Evolutionary conservation across 2,113 vertebrate genomes (phyloP).

Genomic region (Hiodon tergisus): DNA sequence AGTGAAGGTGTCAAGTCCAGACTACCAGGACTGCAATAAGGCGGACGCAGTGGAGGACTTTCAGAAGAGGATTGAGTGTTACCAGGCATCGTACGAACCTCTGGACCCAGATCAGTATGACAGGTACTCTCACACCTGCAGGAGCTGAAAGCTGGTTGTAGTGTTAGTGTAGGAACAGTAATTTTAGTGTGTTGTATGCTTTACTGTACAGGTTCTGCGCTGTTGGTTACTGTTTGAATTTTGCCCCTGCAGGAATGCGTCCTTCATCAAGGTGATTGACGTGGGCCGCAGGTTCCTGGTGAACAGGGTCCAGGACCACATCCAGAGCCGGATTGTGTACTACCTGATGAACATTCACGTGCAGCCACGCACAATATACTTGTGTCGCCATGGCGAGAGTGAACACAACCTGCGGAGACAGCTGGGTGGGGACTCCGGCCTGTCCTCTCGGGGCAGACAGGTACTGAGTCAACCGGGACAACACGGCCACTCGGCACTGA

Average conservation of each 20-base stretch:
- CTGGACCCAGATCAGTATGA: slow-evolving; percentile 74
- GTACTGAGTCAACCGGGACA: slow-evolving; percentile 47
- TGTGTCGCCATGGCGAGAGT: slow-evolving; percentile 89
- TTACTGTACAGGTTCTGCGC: not conserved
- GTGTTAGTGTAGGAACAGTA: not conserved
- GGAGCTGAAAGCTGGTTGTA: too few species aligned
- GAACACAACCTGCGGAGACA: slow-evolving; percentile 79
- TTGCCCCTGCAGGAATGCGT: slow-evolving; percentile 66
- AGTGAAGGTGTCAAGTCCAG: slow-evolving; percentile 93
- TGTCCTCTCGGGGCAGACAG: slow-evolving; percentile 81
- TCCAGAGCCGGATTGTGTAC: slow-evolving; percentile 72
- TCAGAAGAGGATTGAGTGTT: slow-evolving; percentile 76
- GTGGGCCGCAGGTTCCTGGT: slow-evolving; percentile 87
- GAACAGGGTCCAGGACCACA: slow-evolving; percentile 88
- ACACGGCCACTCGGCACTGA: not conserved
- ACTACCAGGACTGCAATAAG: slow-evolving; percentile 84
- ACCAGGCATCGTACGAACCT: slow-evolving; percentile 72
- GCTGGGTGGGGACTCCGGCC: slow-evolving; percentile 82
- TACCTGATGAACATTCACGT: slow-evolving; percentile 88
- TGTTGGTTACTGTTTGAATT: not conserved
- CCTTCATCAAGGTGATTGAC: slow-evolving; percentile 90
- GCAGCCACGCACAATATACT: slow-evolving; percentile 88
- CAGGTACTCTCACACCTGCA: slow-evolving; percentile 56
- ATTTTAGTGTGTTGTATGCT: not conserved
- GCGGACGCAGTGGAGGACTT: slow-evolving; percentile 74